These are phyloP conservation scores for Leptopilina myrica DNA, from an alignment of 2,888 invertebrate genomes.

Conservation along the genomic window DNA sequence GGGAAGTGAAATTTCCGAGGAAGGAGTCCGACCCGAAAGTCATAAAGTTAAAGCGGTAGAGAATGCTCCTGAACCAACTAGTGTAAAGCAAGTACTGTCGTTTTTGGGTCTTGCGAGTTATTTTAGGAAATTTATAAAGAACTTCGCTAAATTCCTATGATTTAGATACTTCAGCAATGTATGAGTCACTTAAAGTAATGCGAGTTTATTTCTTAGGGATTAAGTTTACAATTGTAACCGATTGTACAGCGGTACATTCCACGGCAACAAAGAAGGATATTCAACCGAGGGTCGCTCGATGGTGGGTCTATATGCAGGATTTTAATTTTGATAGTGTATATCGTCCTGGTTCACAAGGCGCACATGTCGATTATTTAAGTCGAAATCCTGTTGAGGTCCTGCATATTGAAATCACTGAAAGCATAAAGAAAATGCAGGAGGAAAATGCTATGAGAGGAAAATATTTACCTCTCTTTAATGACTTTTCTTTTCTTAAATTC, in stretches of 20 bases:
- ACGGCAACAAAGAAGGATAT: no score
- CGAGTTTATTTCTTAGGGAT: background rate
- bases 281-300: no score
- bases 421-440: no score
- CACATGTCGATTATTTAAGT: constrained; percentile 56
- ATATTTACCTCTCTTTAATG: no score
- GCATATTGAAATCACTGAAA: constrained; percentile 46
- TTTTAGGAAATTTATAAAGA: background rate
- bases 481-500: no score
- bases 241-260: no score
- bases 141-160: constrained; percentile 28
- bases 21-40: constrained; percentile 62
- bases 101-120: constrained; percentile 61
- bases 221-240: no score
- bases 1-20: constrained; percentile 62
- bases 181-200: background rate
- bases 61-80: constrained; percentile 61
- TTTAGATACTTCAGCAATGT: background rate
- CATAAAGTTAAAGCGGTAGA: constrained; percentile 61
- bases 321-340: constrained; percentile 37
- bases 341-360: constrained; percentile 44
- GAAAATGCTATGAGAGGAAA: no score
- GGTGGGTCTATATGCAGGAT: no score
- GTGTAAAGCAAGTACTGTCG: constrained; percentile 59
- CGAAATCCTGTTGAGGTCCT: constrained; percentile 51